Evolutionary conservation across 92 coral and sea anemone genomes (phyloP).

Genomic region (Phenganax subtilis): DNA sequence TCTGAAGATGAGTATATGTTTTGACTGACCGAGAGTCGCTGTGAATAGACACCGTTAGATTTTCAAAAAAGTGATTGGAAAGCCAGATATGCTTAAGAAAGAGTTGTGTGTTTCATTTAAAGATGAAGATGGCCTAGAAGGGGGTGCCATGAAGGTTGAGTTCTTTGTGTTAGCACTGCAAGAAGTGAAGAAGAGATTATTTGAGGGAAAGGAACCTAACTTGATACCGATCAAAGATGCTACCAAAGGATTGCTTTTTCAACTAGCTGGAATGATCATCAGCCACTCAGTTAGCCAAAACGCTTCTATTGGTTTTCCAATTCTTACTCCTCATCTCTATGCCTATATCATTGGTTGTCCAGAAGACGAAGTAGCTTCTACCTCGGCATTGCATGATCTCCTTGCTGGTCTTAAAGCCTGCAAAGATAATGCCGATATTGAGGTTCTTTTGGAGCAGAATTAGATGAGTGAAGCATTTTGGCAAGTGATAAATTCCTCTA

Average conservation of each 20-base stretch:
- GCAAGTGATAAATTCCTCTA: conserved; percentile 47
- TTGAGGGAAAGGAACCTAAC: conserved; percentile 41
- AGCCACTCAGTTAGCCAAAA: conserved; percentile 9
- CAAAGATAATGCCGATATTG: conserved; percentile 17
- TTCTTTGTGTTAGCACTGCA: conserved; percentile 36
- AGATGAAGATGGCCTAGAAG: conserved; percentile 45
- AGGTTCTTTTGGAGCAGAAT: conserved; percentile 38
- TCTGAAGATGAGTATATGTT: background rate
- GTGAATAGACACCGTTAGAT: conserved; percentile 35
- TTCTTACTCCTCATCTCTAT: conserved; percentile 24
- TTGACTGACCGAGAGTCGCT: conserved; percentile 36
- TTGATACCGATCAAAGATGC: conserved; percentile 40
- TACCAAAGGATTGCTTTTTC: conserved; percentile 34
- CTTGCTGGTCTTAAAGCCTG: conserved; percentile 30
- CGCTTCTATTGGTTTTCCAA: conserved; percentile 37
- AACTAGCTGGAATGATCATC: conserved; percentile 40
- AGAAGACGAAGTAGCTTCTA: conserved; percentile 39
- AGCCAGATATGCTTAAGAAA: conserved; percentile 23
- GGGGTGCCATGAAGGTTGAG: conserved; percentile 44
- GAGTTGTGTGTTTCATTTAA: conserved; percentile 34
- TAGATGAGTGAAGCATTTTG: conserved; percentile 42
- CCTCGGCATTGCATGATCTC: conserved; percentile 23
- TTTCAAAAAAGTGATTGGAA: conserved; percentile 29
- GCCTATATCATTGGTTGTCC: conserved; percentile 24
- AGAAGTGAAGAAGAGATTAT: conserved; percentile 40